Evolutionary conservation across 2,113 vertebrate genomes (phyloP), one percentile per base, ranked within the genome.

Genomic region (Etia nguti): DNA sequence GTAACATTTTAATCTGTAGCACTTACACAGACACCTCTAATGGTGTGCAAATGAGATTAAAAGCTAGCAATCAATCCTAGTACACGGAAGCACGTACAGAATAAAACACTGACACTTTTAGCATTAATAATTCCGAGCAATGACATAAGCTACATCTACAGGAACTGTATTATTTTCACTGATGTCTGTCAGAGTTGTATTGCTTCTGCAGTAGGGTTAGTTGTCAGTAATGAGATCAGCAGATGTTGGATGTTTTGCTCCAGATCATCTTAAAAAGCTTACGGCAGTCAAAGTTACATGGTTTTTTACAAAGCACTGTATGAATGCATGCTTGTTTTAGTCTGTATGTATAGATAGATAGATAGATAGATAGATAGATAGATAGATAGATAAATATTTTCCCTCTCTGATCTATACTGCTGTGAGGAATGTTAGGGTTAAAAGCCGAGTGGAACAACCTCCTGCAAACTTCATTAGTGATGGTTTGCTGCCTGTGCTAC

Each of bases 171-270:
- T 46, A 46, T 41, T 10, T 10, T 41, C 62, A 68, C 36, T 43
- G 62, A 43, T 43, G n/a, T 15, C 2, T 0, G 36, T 70, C 62
- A 70, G 62, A 43, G 20, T 26, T 24, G 15, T 75, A 11, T 48
- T 75, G 48, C 22, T 75, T 22, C 22, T 29, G 22, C 12, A 43
- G 11, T 7, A 62, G 62, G 75, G 46, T 43, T 88, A 83, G 92
- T 86, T 80, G 48, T 90, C 46, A 82, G 81, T 95, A 82, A 96
- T 96, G 88, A 77, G 54, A 83, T 91, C 60, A 88, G 77, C 96
- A 97, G 96, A 96, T 95, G 96, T 88, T 79, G 77, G 68, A 88
- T 83, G 89, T 46, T 93, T 86, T 55, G 20, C 55, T 83, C 50
- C 85, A 85, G 31, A 88, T 90, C 90, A 91, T 84, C 87, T 87